Base-by-base conservation (phyloP, 1,140 invertebrate genomes). In the Papilio xuthus region DNA sequence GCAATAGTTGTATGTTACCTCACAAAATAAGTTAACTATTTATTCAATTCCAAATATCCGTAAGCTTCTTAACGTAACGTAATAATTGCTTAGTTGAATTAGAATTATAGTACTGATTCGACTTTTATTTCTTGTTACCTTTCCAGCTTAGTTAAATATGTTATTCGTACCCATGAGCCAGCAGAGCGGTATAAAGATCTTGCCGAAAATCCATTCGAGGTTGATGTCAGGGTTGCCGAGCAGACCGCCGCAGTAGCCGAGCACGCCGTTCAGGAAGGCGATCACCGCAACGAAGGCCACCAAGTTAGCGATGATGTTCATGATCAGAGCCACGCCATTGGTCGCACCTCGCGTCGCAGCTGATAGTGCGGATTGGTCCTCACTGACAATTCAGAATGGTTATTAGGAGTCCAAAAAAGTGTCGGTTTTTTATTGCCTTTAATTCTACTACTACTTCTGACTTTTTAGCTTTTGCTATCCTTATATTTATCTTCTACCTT, bases 251-350 rank as follows among this genome's bases (percentile, higher is more conserved):
- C 97, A 92, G 97, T 98, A 99, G 8, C 94, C 95, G 0, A 99
- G 90, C 0, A 98, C 80, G 4, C 95, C 95, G 90, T 99, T 98
- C 0, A 98, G 80, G 87, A 99, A 98, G 0, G 96, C 95, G 1
- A 99, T 93, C 80, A 98, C 96, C 0, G 98, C 96, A 0, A 99
- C 95, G 88, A 99, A 99, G 0, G 98, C 98, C 12, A 99, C 96
- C 2, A 99, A 94, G 88, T 98, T 99, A 4, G 98, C 98, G 18
- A 97, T 96, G 79, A 99, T 98, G 77, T 97, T 97, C 3, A 97
- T 94, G 2, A 99, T 96, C 6, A 99, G 93, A n/a, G 96, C 95
- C 18, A 98, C 96, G 2, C 97, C 98, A 74, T 96, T 95, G 32
- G 96, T 94, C 13, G 98, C 98, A 0, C 98, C 99, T 86, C 97